These are phyloP conservation scores for Leptodactylus fuscus DNA, from an alignment of 2,113 vertebrate genomes.

Conservation along the genomic window DNA sequence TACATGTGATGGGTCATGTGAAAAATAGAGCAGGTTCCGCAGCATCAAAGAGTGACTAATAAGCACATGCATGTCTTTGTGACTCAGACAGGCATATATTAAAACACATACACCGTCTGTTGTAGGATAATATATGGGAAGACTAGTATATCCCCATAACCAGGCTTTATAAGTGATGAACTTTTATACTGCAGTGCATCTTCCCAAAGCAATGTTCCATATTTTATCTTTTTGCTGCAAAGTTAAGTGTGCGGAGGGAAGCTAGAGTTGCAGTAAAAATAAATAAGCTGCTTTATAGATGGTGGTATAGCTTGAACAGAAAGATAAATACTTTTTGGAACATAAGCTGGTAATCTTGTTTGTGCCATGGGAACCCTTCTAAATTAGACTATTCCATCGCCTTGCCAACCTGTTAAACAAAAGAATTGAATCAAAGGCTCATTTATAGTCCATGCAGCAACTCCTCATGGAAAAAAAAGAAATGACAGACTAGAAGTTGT, in stretches of 20 bases:
- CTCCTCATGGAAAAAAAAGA: slow-evolving; percentile 49
- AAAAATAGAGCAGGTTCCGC: not conserved
- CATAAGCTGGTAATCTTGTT: slow-evolving; percentile 60
- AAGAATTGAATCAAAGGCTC: slow-evolving; percentile 52
- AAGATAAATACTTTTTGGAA: slow-evolving; percentile 58
- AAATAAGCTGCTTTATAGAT: slow-evolving; percentile 59
- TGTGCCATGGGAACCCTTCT: slow-evolving; percentile 62
- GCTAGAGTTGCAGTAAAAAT: slow-evolving; percentile 36
- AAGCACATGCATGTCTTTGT: slow-evolving; percentile 2
- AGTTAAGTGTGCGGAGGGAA: slow-evolving; percentile 57
- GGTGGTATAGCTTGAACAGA: slow-evolving; percentile 51
- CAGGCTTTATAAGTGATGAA: slow-evolving; percentile 11
- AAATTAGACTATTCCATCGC: slow-evolving; percentile 61
- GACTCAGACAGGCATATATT: slow-evolving; percentile 24
- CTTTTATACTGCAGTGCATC: slow-evolving; percentile 37
- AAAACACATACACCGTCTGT: not conserved
- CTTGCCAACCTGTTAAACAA: slow-evolving; percentile 55
- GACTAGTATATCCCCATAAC: not conserved
- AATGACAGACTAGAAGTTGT: slow-evolving; percentile 55
- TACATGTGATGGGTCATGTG: not conserved
- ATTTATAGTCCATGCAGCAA: slow-evolving; percentile 59
- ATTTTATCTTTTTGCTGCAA: slow-evolving; percentile 48
- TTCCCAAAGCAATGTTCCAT: slow-evolving; percentile 1
- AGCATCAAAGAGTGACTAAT: slow-evolving; percentile 7
- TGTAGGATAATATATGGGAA: not conserved